Percentiles rank a stretch among this genome's conserved stretches.
phyloP scores from a whole-genome alignment of 2,113 vertebrate species.

The Carassius carassius region DNA sequence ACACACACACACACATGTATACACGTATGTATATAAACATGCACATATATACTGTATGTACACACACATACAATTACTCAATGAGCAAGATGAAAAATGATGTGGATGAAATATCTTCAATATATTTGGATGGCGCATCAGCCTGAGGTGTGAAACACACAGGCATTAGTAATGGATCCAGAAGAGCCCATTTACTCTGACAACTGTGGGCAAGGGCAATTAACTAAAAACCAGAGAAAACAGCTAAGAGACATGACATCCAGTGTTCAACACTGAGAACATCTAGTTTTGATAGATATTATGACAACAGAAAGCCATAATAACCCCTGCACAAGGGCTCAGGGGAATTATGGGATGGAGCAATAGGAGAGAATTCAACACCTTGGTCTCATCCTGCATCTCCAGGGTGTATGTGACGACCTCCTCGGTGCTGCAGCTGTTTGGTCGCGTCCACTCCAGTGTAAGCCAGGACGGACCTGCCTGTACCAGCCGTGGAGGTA shows the following conservation, averaged over 20 bases:
- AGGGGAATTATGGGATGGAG: neutral
- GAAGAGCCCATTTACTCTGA: neutral
- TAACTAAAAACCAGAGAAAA: neutral
- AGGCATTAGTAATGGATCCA: conserved; percentile 17
- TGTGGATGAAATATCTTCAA: neutral
- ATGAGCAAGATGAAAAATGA: neutral
- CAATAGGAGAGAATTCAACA: conserved; percentile 56
- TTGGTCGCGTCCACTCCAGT: conserved; percentile 91
- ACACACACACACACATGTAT: too few relatives aligned
- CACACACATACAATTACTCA: neutral
- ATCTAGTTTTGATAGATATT: neutral
- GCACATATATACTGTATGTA: too few relatives aligned
- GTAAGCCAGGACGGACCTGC: conserved; percentile 92
- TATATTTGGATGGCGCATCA: neutral
- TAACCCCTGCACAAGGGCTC: neutral
- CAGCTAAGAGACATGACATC: neutral
- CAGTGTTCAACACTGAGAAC: conserved; percentile 14
- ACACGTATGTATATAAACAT: too few relatives aligned
- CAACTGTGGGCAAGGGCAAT: conserved; percentile 18
- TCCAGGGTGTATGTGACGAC: conserved; percentile 91
- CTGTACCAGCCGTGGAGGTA: conserved; percentile 87
- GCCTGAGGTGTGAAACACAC: neutral
- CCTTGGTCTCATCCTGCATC: conserved; percentile 94
- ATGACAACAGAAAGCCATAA: neutral
- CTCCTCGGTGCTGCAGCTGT: conserved; percentile 88